Percentiles rank a stretch among this genome's conserved stretches.
Conservation (phyloP, 2,888 invertebrate genomes). For the Chaetoderma sp. region DNA sequence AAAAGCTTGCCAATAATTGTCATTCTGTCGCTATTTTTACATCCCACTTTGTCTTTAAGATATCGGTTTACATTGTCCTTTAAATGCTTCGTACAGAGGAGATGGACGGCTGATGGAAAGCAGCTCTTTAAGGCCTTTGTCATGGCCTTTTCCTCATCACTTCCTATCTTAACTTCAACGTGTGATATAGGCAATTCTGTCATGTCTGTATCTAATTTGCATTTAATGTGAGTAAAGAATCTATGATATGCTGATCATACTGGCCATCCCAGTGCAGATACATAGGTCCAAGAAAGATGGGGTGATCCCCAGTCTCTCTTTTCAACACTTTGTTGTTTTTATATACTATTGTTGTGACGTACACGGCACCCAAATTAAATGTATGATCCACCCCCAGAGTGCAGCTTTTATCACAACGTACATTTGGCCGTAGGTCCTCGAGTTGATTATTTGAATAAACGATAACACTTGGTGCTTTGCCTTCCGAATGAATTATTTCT, state of each 20-base stretch:
- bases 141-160: constrained; percentile 21
- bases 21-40: constrained; percentile 1
- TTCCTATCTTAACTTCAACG: constrained; percentile 10
- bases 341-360: too few relatives aligned
- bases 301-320: constrained; percentile 8
- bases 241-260: constrained; percentile 11
- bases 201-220: constrained; percentile 3
- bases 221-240: constrained; percentile 21
- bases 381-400: too few relatives aligned
- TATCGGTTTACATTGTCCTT: constrained; percentile 21
- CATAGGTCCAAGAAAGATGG: constrained; percentile 20
- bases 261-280: constrained; percentile 24
- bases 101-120: constrained; percentile 1
- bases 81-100: constrained; percentile 22
- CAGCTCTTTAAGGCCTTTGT: constrained; percentile 14
- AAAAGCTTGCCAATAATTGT: constrained; percentile 1
- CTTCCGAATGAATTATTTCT: too few relatives aligned
- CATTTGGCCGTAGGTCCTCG: too few relatives aligned
- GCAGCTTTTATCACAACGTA: too few relatives aligned
- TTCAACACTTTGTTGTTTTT: constrained; percentile 3
- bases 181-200: neutral
- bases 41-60: constrained; percentile 10
- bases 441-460: too few relatives aligned
- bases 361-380: too few relatives aligned
- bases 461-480: too few relatives aligned